phyloP scores from a whole-genome alignment of 2,888 invertebrate genomes.

The Sipunculus nudus region DNA sequence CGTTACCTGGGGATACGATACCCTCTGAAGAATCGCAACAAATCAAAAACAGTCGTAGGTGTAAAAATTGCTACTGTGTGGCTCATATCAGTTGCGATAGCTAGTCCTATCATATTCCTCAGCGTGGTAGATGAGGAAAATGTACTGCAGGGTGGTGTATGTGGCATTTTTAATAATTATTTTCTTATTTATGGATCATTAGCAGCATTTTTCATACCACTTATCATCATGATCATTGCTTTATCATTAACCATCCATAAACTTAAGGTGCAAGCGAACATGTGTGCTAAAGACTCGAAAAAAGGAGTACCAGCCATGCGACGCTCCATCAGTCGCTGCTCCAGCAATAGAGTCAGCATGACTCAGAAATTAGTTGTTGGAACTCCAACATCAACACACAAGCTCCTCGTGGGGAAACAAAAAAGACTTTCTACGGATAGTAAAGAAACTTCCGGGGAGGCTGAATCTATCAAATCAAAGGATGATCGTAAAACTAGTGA shows the following conservation, averaged over 20 bases:
- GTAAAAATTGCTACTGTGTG: conserved; percentile 93
- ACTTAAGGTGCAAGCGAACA: conserved; percentile 77
- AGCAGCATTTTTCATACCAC: conserved; percentile 94
- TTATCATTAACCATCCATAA: conserved; percentile 90
- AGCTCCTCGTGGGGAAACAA: too few relatives aligned
- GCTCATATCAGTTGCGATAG: conserved; percentile 77
- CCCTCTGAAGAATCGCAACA: conserved; percentile 71
- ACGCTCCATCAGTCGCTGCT: conserved; percentile 5
- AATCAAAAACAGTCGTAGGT: conserved; percentile 61
- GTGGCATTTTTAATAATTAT: conserved; percentile 65
- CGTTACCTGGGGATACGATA: conserved; percentile 89
- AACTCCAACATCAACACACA: too few relatives aligned
- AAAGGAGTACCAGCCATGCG: conserved; percentile 15
- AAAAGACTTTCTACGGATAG: too few relatives aligned
- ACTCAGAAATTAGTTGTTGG: not conserved
- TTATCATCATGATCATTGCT: conserved; percentile 94
- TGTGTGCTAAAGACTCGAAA: conserved; percentile 39
- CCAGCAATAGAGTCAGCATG: not conserved
- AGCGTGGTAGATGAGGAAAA: conserved; percentile 73
- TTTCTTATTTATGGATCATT: conserved; percentile 88
- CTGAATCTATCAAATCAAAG: too few relatives aligned
- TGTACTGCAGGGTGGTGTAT: conserved; percentile 71
- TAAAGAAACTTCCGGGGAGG: too few relatives aligned
- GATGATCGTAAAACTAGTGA: too few relatives aligned
- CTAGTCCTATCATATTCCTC: conserved; percentile 68